These are phyloP conservation scores for Theretra japonica DNA, from an alignment of 2,888 invertebrate genomes.

Conservation along the genomic window DNA sequence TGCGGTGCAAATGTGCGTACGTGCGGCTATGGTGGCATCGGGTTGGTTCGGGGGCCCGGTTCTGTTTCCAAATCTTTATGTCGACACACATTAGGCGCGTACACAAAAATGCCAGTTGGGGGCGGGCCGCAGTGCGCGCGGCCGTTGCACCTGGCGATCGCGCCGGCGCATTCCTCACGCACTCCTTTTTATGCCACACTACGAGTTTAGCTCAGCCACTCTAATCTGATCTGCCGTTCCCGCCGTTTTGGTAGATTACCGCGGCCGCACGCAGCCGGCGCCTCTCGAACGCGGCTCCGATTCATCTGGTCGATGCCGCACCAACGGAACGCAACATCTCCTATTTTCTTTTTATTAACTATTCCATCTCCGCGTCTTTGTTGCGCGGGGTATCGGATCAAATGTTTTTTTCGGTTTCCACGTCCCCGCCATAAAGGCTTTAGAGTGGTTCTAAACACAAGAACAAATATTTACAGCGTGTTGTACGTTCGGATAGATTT, in stretches of 20 bases:
- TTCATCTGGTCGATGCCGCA: constrained; percentile 54
- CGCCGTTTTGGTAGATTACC: constrained; percentile 45
- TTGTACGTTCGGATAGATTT: constrained; percentile 64
- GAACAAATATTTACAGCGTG: constrained; percentile 67
- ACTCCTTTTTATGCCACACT: constrained; percentile 81
- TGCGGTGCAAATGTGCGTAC: constrained; percentile 39
- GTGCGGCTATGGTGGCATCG: constrained; percentile 39
- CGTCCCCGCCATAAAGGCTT: constrained; percentile 46
- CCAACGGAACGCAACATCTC: constrained; percentile 67
- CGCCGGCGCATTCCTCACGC: constrained; percentile 80
- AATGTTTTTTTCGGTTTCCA: constrained; percentile 53
- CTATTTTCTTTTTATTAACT: constrained; percentile 62
- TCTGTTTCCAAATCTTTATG: constrained; percentile 62
- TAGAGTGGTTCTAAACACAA: constrained; percentile 49
- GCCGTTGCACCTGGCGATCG: constrained; percentile 82
- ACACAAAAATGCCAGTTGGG: constrained; percentile 76
- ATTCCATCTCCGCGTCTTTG: constrained; percentile 68
- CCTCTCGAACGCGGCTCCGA: constrained; percentile 41
- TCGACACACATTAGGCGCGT: constrained; percentile 68
- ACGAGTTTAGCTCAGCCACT: constrained; percentile 69
- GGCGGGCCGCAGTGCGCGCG: constrained; percentile 66
- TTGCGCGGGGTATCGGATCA: constrained; percentile 61
- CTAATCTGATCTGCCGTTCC: constrained; percentile 55
- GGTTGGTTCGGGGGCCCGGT: constrained; percentile 28
- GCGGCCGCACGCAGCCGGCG: constrained; percentile 18